Base-by-base conservation (phyloP, 2,113 vertebrate genomes). In the Amphilophus citrinellus region DNA sequence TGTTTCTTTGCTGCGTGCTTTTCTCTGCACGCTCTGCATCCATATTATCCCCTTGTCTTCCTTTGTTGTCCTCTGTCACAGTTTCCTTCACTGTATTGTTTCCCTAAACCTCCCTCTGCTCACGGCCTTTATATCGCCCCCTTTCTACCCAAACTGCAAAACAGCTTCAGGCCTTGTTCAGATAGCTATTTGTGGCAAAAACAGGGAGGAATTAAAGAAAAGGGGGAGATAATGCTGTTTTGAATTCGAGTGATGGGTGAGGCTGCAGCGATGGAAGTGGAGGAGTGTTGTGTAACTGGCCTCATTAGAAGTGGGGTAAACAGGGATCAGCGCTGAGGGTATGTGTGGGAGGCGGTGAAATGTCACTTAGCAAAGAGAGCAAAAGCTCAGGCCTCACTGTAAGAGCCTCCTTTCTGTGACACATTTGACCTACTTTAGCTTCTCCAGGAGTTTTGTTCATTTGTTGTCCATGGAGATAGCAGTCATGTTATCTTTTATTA, bases 261-360 rank as follows among this genome's bases (percentile, higher is more conserved):
- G 13, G 79, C 57, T 59, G 2, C 35, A 20, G 42, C 53, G 76
- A 56, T 88, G 60, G 35, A 68, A 58, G 83, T 83, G 57, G 77
- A 75, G 76, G 56, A 77, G 82, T 39, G 86, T 94, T 94, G 93
- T 90, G 75, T 92, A 95, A 93, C 86, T 92, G 92, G 84, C 91
- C 89, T 89, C 39, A 79, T 92, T 92, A 77, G 24, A 85, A 56
- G 62, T 80, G 35, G 65, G 76, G 77, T 88, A 89, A 84, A 88
- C 79, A 86, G 84, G 86, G 61, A 80, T 84, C 84, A 62, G 85
- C 86, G 84, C 82, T 86, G 3, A 81, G 91, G 77, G 82, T 30
- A 79, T 30, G 75, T 2, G 88, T 89, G 44, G 77, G 85, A 83
- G 61, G 76, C 63, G 79, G 20, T 39, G 66, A 73, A 73, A 77